Percentiles rank a stretch among this genome's conserved stretches.
These are phyloP conservation scores for Parascotia fuliginaria DNA, from an alignment of 2,888 invertebrate genomes.

Conservation along the genomic window DNA sequence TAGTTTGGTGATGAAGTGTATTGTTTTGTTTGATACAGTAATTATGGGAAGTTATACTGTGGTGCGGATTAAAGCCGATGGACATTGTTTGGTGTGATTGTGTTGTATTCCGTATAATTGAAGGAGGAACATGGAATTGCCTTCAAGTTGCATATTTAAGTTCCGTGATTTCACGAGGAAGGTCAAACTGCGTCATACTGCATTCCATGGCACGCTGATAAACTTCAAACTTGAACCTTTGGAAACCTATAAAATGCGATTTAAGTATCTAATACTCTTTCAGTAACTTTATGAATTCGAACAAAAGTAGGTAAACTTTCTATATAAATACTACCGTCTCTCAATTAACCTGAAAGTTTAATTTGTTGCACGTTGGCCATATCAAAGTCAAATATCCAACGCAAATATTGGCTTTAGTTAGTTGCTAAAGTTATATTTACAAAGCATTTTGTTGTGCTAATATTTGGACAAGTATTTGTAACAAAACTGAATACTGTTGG, in stretches of 20 bases:
- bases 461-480: not conserved
- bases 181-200: too few species aligned
- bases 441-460: not conserved
- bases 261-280: too few species aligned
- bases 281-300: too few species aligned
- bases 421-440: not conserved
- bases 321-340: not conserved
- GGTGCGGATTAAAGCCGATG: conserved; percentile 66
- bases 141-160: too few species aligned
- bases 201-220: too few species aligned
- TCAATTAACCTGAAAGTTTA: not conserved
- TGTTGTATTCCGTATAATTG: conserved; percentile 85
- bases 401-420: not conserved
- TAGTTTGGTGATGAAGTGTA: conserved; percentile 75
- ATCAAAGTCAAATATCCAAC: not conserved
- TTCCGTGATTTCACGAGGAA: too few species aligned
- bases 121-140: conserved; percentile 76
- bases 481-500: too few species aligned
- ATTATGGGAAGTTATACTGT: conserved; percentile 70
- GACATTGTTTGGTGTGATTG: conserved; percentile 83
- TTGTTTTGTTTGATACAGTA: conserved; percentile 62
- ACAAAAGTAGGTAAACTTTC: not conserved
- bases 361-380: not conserved
- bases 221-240: too few species aligned
- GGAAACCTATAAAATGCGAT: too few species aligned